Evolutionary conservation across 2,888 invertebrate genomes (phyloP), one percentile per base, ranked within the genome.

Genomic region (Platycheirus rosarum): DNA sequence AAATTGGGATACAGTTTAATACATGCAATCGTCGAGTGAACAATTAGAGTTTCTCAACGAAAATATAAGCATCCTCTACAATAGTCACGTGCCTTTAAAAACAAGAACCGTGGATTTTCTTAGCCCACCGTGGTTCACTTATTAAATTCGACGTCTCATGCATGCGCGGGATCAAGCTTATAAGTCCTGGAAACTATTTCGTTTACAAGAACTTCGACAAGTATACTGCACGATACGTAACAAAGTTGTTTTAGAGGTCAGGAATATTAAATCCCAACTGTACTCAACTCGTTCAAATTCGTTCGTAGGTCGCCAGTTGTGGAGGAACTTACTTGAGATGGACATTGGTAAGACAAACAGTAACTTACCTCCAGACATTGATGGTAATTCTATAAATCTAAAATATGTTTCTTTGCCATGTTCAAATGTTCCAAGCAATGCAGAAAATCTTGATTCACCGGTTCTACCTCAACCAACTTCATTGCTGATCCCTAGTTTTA

Each of bases 1-100:
- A 7, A 29, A 60, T 2, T 60, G 20, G 40, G 11, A 60, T 8
- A 14, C 14, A 1, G 9, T 60, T 4, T 60, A 32, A 1, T 32
- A 18, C 11, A 11, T 23, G 18, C 5, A 23, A 9, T 53, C 35
- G 1, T 16, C 42, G 1, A 60, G 1, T 44, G 42, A 60, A 9
- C 29, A 60, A 42, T 16, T 60, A 11, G 3, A 14, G 1, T 51
- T 51, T 14, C 5, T 51, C 26, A 40, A 40, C 37, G 11, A 40
- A 40, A 11, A 16, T 40, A 2, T 3, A 14, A 8, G 14, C 2
- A 40, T 40, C 11, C 4, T 57, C 6, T 57, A 40, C 23, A 40
- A 51, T 13, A 9, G 3, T 23, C 37, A 57, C 14, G 37, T 23
- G 11, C 55, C 7, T 20, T 32, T 44, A 14, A 14, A 42, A 26